Evolutionary conservation across 2,797 vertebrate species (phyloP), one percentile per base, ranked within the genome.

Genomic region (Lacerta bilineata): DNA sequence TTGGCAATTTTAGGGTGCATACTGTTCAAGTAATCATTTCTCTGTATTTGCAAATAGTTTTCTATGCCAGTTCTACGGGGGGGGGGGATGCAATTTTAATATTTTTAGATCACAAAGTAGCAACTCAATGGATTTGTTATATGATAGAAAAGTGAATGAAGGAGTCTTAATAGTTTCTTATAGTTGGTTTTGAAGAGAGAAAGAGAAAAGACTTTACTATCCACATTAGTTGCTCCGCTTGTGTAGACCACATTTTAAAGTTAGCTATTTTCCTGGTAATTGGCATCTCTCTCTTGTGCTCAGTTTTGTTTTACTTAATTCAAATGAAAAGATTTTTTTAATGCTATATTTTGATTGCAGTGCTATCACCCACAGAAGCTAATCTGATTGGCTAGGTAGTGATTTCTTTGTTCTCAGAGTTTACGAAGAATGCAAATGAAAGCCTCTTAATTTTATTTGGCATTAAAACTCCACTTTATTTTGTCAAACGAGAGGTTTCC

Each of bases 371-470:
- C 93, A 93, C 85, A 87, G 93, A 96, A 95, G 91, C 95, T 94
- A 94, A 94, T 94, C 95, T 96, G 96, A 95, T 97, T 97, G 96
- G 96, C 91, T 95, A 95, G 95, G 95, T 96, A 95, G 92, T 96
- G 96, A 97, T 97, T 97, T 97, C 97, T 97, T 97, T 97, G 96
- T 97, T 97, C 96, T 97, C 95, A 95, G 95, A 96, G 96, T 97
- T 97, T 96, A 91, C 93, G 94, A 95, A 96, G 96, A 96, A 97
- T 97, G 97, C 96, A 97, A 97, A 97, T 97, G 95, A 95, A 96
- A 97, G 93, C 93, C 95, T 95, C 95, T 97, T 96, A 96, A 95
- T 97, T 97, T 96, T 97, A 96, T 97, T 97, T 97, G 95, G 94
- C 94, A 95, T 96, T 96, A 96, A 96, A 97, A 96, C 94, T 93